phyloP scores from a whole-genome alignment of 1,140 invertebrate species.

The Psix sp. region DNA sequence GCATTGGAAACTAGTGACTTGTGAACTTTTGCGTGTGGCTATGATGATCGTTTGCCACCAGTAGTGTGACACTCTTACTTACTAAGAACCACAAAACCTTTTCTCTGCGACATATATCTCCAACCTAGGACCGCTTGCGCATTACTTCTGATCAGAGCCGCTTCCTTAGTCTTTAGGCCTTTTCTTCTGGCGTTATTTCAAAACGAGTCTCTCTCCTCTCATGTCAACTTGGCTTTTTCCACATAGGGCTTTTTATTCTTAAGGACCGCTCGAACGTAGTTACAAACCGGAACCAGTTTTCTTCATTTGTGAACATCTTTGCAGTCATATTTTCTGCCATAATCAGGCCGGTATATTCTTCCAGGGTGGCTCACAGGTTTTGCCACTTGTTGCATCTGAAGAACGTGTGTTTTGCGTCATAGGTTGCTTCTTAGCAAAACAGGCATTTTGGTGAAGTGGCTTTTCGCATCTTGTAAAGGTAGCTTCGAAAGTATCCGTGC shows the following conservation, averaged over 20 bases:
- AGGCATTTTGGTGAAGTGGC: not conserved
- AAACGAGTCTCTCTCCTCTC: too few relatives aligned
- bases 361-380: slow-evolving; percentile 5
- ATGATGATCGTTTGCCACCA: too few relatives aligned
- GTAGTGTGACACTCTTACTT: too few relatives aligned
- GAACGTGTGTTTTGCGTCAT: slow-evolving; percentile 22
- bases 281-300: not conserved
- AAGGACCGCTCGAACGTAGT: not conserved
- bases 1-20: too few relatives aligned
- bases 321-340: not conserved
- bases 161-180: too few relatives aligned
- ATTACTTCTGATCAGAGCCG: too few relatives aligned
- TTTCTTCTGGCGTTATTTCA: too few relatives aligned
- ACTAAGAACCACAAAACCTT: too few relatives aligned
- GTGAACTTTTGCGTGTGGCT: too few relatives aligned
- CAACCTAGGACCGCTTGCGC: too few relatives aligned
- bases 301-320: not conserved
- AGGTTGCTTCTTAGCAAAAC: not conserved
- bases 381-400: slow-evolving; percentile 18
- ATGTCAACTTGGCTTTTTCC: not conserved
- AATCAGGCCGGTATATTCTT: not conserved
- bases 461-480: slow-evolving; percentile 8
- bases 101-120: too few relatives aligned
- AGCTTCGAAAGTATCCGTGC: slow-evolving; percentile 11
- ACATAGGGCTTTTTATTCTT: not conserved